These are phyloP conservation scores for Tenthredo livida DNA, from an alignment of 2,888 invertebrate genomes.

Conservation along the genomic window DNA sequence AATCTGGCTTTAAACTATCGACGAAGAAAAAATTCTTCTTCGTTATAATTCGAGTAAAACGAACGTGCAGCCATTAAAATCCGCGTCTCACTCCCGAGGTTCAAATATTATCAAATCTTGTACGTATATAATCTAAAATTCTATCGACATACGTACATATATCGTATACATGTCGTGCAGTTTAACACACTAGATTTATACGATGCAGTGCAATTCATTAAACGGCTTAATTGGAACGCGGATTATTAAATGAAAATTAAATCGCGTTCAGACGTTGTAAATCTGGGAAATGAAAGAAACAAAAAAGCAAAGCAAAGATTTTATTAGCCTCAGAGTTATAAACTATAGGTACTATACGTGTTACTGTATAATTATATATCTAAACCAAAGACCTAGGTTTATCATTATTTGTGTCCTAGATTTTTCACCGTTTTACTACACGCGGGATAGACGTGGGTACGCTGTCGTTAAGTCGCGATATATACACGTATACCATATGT, in stretches of 20 bases:
- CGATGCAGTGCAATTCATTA: too few species aligned
- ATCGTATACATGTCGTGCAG: too few species aligned
- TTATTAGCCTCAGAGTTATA: too few species aligned
- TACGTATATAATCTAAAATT: too few species aligned
- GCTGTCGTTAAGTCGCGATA: not conserved
- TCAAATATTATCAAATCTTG: too few species aligned
- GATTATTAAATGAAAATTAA: too few species aligned
- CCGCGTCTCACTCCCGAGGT: not conserved
- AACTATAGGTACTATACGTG: not conserved
- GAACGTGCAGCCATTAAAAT: not conserved
- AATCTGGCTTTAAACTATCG: not conserved
- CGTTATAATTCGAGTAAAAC: not conserved
- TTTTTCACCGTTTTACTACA: conserved; percentile 23
- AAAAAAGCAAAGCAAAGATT: too few species aligned
- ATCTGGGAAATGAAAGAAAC: too few species aligned
- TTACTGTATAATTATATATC: not conserved
- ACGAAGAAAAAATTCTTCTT: not conserved
- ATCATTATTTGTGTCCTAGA: conserved; percentile 1
- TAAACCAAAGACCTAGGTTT: not conserved
- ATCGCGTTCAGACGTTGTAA: too few species aligned
- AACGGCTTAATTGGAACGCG: too few species aligned
- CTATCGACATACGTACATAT: too few species aligned
- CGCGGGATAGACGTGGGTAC: not conserved
- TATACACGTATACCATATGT: not conserved
- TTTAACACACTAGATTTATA: too few species aligned